phyloP scores from a whole-genome alignment of 2,113 vertebrate species.

The Bettongia penicillata region DNA sequence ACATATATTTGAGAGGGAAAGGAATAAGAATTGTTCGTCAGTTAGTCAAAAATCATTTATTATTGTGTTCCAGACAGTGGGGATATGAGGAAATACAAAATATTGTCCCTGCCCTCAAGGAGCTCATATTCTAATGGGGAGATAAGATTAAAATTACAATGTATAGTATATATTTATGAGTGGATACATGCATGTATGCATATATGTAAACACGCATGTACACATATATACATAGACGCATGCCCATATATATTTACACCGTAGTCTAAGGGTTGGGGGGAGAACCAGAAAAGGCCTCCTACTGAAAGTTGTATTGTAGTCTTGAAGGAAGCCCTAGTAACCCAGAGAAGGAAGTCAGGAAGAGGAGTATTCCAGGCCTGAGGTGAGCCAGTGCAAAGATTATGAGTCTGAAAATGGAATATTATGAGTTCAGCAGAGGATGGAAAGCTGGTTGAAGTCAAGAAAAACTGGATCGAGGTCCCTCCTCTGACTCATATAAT shows the following conservation, averaged over 20 bases:
- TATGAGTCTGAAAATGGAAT: not conserved
- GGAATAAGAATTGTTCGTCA: not conserved
- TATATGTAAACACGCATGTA: not conserved
- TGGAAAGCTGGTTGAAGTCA: not conserved
- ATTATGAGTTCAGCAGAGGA: not conserved
- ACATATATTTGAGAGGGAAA: not conserved
- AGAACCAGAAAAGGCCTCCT: not conserved
- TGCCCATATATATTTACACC: not conserved
- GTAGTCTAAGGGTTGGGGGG: not conserved
- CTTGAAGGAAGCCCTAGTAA: not conserved
- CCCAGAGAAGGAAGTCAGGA: not conserved
- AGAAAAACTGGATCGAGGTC: not conserved
- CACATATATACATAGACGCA: not conserved
- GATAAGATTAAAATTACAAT: slow-evolving; percentile 3
- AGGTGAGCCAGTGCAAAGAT: not conserved
- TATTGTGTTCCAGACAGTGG: not conserved
- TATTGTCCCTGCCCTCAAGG: slow-evolving; percentile 16
- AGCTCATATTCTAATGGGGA: not conserved
- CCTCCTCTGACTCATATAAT: not conserved
- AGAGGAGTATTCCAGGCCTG: not conserved
- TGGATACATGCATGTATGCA: not conserved
- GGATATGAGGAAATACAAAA: not conserved
- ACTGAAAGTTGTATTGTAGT: not conserved
- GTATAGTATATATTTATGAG: no score
- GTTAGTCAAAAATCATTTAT: not conserved